Conservation (phyloP, 2,113 vertebrate genomes). For the Semicossyphus pulcher region DNA sequence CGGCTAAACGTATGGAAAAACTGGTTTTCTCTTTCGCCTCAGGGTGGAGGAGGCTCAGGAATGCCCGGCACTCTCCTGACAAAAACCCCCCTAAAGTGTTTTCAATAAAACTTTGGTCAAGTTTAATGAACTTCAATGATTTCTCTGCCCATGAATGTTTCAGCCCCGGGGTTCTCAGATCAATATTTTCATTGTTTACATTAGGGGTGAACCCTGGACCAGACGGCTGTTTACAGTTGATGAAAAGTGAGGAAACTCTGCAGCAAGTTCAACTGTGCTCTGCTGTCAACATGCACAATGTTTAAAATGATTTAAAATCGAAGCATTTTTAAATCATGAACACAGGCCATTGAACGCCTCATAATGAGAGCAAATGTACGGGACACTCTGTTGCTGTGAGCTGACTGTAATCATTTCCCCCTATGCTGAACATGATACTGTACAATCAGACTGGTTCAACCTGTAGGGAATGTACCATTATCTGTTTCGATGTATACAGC, state of each 20-base stretch:
- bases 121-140: not conserved
- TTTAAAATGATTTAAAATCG: not conserved
- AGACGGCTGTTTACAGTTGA: constrained; percentile 2
- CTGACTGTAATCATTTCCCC: constrained; percentile 9
- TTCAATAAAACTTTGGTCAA: not conserved
- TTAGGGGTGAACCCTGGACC: constrained; percentile 62
- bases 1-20: not conserved
- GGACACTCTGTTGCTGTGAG: not conserved
- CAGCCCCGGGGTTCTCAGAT: constrained; percentile 1
- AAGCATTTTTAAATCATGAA: too few relatives aligned
- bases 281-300: not conserved
- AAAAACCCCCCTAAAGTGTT: not conserved
- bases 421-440: not conserved
- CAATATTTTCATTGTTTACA: constrained; percentile 63
- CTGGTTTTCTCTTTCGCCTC: constrained; percentile 35
- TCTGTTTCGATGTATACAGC: not conserved
- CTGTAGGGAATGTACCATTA: not conserved
- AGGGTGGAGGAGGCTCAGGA: constrained; percentile 35
- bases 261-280: not conserved
- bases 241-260: not conserved
- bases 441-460: constrained; percentile 13
- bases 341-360: too few relatives aligned
- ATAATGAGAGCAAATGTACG: not conserved
- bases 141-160: too few relatives aligned
- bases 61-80: constrained; percentile 28